Base-by-base conservation (phyloP, 1,140 invertebrate species). In the Drosophila repleta region DNA sequence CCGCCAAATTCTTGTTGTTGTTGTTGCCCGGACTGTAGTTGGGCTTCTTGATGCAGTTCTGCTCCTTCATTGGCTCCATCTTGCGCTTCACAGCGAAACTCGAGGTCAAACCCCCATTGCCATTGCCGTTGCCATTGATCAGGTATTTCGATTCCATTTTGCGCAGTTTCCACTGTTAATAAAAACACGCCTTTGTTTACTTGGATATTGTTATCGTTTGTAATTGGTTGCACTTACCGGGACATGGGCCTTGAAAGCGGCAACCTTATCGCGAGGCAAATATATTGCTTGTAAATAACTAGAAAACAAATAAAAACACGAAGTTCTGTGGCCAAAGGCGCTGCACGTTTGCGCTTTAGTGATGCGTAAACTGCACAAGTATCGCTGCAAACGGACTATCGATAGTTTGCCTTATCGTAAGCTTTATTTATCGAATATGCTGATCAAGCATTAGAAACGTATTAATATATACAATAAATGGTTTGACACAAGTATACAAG, bases 101-200 rank as follows among this genome's bases (percentile, higher is more conserved):
- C 0, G 80, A 62, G 3, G 46, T 15, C 41, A 67, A 10, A 15
- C 61, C 41, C 0, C 8, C 18, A 0, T 46, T 62, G 4, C 46
- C 41, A 45, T 41, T 61, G 5, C 37, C 39, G 35, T 52, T 79
- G 37, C 63, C 53, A 13, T 46, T 76, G 18, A 82, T 78, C 51
- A 83, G 32, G 37, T 83, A 83, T 61, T 83, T 83, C 0, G 80
- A 83, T 6, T 83, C 80, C 80, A 83, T 83, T 29, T 10, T 69
- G 29, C 21, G 29, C 6, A 65, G 26, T 46, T 56, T 35, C 4
- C 17, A 3, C 52, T 56, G 26, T 26, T 10, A 60, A 43, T 51
- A 13, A 57, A 32, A 13, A 20, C 11, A 26, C 7, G 20, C 24
- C 10, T 24, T 32, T 63, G 26, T 65, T 65, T 65, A n/a, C 3